Evolutionary conservation across 2,797 vertebrate genomes (phyloP).

Genomic region (Peromyscus aztecus): DNA sequence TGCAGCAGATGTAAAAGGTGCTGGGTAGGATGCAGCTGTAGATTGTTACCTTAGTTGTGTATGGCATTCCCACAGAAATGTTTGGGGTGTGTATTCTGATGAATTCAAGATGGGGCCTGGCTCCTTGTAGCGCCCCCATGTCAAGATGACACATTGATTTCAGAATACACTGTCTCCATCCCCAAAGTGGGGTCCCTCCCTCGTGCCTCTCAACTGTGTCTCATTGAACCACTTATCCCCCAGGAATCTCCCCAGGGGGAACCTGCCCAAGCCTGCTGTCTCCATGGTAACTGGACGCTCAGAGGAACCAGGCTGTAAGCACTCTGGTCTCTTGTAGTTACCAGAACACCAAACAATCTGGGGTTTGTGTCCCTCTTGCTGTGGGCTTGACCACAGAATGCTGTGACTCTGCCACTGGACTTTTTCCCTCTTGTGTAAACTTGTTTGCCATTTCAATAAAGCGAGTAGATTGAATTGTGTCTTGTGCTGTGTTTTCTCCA

Average conservation of each 20-base stretch:
- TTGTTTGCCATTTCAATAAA: slow-evolving; percentile 76
- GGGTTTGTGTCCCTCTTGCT: neutral
- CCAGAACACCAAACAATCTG: neutral
- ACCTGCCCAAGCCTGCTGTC: neutral
- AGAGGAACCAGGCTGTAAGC: neutral
- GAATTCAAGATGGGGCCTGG: neutral
- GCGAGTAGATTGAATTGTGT: slow-evolving; percentile 48
- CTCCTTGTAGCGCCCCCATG: neutral
- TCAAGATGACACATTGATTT: neutral
- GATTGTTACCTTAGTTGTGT: neutral
- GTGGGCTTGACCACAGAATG: neutral
- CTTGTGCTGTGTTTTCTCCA: neutral
- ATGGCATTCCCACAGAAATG: neutral
- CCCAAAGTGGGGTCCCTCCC: neutral
- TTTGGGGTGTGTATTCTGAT: no score
- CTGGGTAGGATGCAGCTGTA: neutral
- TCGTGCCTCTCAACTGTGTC: neutral
- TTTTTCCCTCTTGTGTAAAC: slow-evolving; percentile 61
- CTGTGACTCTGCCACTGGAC: neutral
- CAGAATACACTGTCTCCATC: neutral
- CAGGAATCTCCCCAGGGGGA: neutral
- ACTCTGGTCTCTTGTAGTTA: neutral
- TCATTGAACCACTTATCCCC: neutral
- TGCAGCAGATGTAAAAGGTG: neutral
- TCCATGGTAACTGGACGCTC: neutral